Evolutionary conservation across 2,888 invertebrate genomes (phyloP).

Genomic region (Myopa tessellatipennis): DNA sequence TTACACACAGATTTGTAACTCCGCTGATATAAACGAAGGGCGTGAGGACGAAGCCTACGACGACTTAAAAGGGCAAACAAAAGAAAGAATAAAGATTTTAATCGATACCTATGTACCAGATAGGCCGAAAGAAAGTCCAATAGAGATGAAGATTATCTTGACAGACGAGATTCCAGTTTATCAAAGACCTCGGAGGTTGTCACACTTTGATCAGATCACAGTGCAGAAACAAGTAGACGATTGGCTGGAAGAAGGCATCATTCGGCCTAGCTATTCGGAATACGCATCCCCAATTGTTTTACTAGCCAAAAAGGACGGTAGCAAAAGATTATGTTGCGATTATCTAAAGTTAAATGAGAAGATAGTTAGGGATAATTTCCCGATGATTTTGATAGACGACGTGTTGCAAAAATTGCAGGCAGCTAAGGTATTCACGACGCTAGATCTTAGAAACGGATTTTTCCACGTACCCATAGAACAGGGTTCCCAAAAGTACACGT

Average conservation of each 20-base stretch:
- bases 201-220: neutral
- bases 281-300: constrained; percentile 50
- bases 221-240: neutral
- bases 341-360: constrained; percentile 47
- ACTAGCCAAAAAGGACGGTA: constrained; percentile 45
- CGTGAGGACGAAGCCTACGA: too few species aligned
- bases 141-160: too few species aligned
- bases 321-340: constrained; percentile 47
- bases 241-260: constrained; percentile 29
- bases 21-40: too few species aligned
- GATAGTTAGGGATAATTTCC: constrained; percentile 48
- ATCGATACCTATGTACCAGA: too few species aligned
- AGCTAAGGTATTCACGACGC: constrained; percentile 47
- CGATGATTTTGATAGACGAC: constrained; percentile 46
- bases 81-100: too few species aligned
- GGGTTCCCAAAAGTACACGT: constrained; percentile 49
- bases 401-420: constrained; percentile 43
- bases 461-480: constrained; percentile 49
- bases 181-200: neutral
- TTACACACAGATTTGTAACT: too few species aligned
- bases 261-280: constrained; percentile 44
- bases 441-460: constrained; percentile 51
- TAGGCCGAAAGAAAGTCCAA: too few species aligned
- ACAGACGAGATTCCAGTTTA: neutral
- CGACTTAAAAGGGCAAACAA: too few species aligned